Percentiles rank a stretch among this genome's conserved stretches.
Evolutionary conservation across 2,888 invertebrate genomes (phyloP).

Genomic region (Ochropleura leucogaster): DNA sequence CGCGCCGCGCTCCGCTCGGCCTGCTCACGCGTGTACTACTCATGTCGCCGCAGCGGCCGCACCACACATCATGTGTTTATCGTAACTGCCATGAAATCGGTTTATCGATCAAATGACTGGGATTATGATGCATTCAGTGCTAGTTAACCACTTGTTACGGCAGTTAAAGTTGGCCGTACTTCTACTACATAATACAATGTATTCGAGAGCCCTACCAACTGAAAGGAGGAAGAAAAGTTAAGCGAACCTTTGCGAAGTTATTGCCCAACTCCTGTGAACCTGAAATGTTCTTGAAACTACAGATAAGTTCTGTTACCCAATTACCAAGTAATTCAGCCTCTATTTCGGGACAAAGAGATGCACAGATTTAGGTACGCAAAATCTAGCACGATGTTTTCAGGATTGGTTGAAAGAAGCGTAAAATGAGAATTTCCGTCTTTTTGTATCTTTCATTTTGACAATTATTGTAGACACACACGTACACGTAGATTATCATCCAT

Average conservation of each 20-base stretch:
- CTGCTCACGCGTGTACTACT: slow-evolving; percentile 23
- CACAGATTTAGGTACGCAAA: slow-evolving; percentile 10
- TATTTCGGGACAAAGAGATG: slow-evolving; percentile 8
- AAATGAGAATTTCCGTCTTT: slow-evolving; percentile 26
- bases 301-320: slow-evolving; percentile 15
- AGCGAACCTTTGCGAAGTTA: slow-evolving; percentile 13
- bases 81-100: slow-evolving; percentile 54
- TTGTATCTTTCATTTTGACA: slow-evolving; percentile 4
- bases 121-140: slow-evolving; percentile 54
- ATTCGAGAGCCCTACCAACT: slow-evolving; percentile 12
- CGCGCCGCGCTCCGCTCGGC: neutral
- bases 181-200: slow-evolving; percentile 13
- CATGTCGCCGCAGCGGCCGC: slow-evolving; percentile 10
- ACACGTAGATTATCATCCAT: neutral
- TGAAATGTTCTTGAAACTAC: slow-evolving; percentile 37
- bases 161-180: slow-evolving; percentile 31
- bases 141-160: slow-evolving; percentile 54
- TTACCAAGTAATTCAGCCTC: slow-evolving; percentile 32
- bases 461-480: neutral
- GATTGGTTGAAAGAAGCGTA: slow-evolving; percentile 10
- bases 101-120: slow-evolving; percentile 51
- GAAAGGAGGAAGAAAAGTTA: slow-evolving; percentile 25
- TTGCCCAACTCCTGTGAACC: neutral
- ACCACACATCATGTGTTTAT: slow-evolving; percentile 38
- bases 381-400: slow-evolving; percentile 14